A percentile compares a stretch with the other conserved stretches of the same genome.
Conservation (phyloP, 2,113 vertebrate species). For the Neodontobutis hainanensis region DNA sequence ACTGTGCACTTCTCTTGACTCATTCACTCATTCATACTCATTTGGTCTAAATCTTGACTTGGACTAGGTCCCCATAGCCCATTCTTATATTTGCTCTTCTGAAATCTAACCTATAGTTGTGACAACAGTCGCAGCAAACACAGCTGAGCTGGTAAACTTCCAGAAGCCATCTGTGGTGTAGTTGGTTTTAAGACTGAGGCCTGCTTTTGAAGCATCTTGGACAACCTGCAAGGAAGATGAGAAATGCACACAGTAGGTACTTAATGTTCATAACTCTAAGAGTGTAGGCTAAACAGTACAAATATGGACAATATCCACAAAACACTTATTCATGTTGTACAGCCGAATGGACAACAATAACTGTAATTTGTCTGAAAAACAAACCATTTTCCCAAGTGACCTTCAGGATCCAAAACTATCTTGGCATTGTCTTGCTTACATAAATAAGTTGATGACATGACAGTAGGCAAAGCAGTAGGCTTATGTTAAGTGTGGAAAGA, state of each 20-base stretch:
- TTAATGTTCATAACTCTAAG: background rate
- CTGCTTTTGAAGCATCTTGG: conserved; percentile 75
- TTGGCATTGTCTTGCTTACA: too few relatives aligned
- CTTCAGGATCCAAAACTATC: too few relatives aligned
- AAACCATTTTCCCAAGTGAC: too few relatives aligned
- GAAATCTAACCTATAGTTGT: conserved; percentile 87
- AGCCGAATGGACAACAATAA: background rate
- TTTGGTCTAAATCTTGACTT: too few relatives aligned
- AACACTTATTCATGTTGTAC: background rate
- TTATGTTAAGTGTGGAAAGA: background rate
- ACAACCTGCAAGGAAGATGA: conserved; percentile 73
- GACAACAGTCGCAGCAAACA: conserved; percentile 90
- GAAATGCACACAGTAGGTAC: background rate
- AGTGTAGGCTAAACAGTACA: conserved; percentile 12
- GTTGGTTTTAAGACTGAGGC: conserved; percentile 82
- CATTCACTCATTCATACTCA: too few relatives aligned
- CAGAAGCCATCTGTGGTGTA: conserved; percentile 83
- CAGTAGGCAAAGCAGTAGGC: conserved; percentile 15
- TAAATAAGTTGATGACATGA: background rate
- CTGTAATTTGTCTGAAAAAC: background rate
- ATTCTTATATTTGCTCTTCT: background rate
- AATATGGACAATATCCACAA: conserved; percentile 11
- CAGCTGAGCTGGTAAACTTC: conserved; percentile 88
- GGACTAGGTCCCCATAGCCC: too few relatives aligned
- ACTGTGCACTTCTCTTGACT: too few relatives aligned